A percentile compares a stretch with the other conserved stretches of the same genome.
These are phyloP conservation scores for Drosophila sucinea DNA, from an alignment of 1,140 invertebrate species.

Conservation along the genomic window DNA sequence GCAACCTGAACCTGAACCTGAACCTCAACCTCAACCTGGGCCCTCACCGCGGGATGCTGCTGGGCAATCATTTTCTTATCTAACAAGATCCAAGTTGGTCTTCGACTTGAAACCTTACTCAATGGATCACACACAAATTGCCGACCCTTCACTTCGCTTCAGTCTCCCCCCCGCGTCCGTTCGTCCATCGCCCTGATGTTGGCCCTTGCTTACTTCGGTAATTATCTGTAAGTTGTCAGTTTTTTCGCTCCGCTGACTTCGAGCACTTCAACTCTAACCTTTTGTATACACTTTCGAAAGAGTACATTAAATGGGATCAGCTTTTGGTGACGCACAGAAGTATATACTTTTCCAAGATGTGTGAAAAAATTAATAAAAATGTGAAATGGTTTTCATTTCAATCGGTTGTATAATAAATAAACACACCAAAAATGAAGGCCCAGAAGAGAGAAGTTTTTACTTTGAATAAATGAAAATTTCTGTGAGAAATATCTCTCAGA, in stretches of 20 bases:
- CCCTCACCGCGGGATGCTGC: constrained; percentile 46
- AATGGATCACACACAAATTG: constrained; percentile 77
- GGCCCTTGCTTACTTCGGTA: constrained; percentile 65
- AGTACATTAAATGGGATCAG: constrained; percentile 1
- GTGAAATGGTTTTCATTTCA: no score
- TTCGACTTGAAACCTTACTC: constrained; percentile 49
- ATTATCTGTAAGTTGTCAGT: constrained; percentile 82
- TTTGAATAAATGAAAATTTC: no score
- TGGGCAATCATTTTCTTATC: constrained; percentile 75
- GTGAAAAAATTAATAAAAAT: no score
- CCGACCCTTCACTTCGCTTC: constrained; percentile 42
- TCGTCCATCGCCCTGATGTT: constrained; percentile 14
- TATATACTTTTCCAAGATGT: no score
- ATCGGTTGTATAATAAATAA: no score
- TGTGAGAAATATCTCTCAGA: no score
- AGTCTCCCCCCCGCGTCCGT: background rate
- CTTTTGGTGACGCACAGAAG: no score
- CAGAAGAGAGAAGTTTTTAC: no score
- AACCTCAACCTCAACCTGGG: background rate
- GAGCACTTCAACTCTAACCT: constrained; percentile 40
- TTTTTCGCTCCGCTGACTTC: constrained; percentile 67
- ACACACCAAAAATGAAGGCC: no score
- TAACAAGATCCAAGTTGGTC: constrained; percentile 60
- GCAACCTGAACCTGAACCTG: no score
- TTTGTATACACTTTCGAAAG: constrained; percentile 25